These are phyloP conservation scores for Cephus cinctus DNA, from an alignment of 1,140 invertebrate genomes.

Conservation along the genomic window DNA sequence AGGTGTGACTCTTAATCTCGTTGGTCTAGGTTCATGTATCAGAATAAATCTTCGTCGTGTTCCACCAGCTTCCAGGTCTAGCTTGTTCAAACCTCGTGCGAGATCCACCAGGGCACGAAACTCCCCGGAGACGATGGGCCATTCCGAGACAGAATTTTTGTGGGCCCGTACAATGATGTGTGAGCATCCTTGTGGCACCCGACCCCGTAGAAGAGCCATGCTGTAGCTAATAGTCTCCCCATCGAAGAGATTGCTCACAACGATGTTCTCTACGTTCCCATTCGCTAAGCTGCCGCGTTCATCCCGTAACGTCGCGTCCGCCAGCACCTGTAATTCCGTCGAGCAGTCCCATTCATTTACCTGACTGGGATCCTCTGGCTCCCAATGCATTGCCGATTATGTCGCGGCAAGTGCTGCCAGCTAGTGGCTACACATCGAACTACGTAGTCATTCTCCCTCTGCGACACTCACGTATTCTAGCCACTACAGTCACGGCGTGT, in stretches of 20 bases:
- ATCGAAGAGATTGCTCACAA: slow-evolving; percentile 42
- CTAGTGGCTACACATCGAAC: too few relatives aligned
- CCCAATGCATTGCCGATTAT: too few relatives aligned
- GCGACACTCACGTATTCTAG: too few relatives aligned
- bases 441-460: too few relatives aligned
- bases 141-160: slow-evolving; percentile 38
- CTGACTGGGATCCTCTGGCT: too few relatives aligned
- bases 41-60: slow-evolving; percentile 37
- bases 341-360: too few relatives aligned
- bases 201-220: slow-evolving; percentile 45
- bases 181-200: slow-evolving; percentile 31
- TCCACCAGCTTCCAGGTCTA: slow-evolving; percentile 44
- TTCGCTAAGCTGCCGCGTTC: slow-evolving; percentile 23
- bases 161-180: slow-evolving; percentile 39
- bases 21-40: slow-evolving; percentile 44
- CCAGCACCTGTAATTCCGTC: slow-evolving; percentile 43
- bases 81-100: slow-evolving; percentile 38
- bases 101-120: slow-evolving; percentile 48
- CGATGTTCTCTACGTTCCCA: slow-evolving; percentile 39
- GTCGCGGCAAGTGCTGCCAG: too few relatives aligned
- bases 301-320: slow-evolving; percentile 30
- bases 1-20: slow-evolving; percentile 59
- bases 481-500: too few relatives aligned
- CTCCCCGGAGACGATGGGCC: slow-evolving; percentile 49
- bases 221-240: slow-evolving; percentile 48